Evolutionary conservation across 2,113 vertebrate species (phyloP).

Genomic region (Misgurnus anguillicaudatus): DNA sequence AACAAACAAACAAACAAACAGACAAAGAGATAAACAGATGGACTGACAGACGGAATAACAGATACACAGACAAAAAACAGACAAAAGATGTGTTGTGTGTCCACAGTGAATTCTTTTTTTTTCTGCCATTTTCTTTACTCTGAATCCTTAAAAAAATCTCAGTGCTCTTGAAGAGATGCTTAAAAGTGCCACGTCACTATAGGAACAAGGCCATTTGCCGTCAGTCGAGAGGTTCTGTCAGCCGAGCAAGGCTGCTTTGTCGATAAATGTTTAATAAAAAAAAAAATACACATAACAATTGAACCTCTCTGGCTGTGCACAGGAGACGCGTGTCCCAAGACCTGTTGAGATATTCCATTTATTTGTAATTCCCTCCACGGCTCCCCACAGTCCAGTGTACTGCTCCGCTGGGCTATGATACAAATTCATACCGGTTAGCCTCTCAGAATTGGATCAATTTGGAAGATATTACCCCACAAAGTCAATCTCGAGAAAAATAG

Average conservation of each 20-base stretch:
- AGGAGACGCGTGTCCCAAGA: conserved; percentile 2
- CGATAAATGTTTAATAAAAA: conserved; percentile 58
- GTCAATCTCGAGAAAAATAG: conserved; percentile 37
- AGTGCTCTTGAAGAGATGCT: conserved; percentile 44
- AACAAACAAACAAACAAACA: no score
- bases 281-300: conserved; percentile 50
- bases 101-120: not conserved
- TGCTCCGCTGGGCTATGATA: conserved; percentile 36
- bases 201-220: conserved; percentile 41
- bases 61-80: no score
- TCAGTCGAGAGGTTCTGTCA: conserved; percentile 27
- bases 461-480: conserved; percentile 45
- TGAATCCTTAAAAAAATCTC: conserved; percentile 60
- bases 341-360: conserved; percentile 48
- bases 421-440: conserved; percentile 48
- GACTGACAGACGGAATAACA: no score
- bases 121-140: not conserved
- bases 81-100: not conserved
- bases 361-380: conserved; percentile 42
- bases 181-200: conserved; percentile 49
- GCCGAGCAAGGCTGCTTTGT: conserved; percentile 44
- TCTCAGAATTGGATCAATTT: conserved; percentile 48
- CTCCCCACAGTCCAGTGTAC: conserved; percentile 37
- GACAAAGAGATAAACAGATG: no score
- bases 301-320: conserved; percentile 46